Base-by-base conservation (phyloP, 2,113 vertebrate genomes). In the Prionailurus viverrinus region DNA sequence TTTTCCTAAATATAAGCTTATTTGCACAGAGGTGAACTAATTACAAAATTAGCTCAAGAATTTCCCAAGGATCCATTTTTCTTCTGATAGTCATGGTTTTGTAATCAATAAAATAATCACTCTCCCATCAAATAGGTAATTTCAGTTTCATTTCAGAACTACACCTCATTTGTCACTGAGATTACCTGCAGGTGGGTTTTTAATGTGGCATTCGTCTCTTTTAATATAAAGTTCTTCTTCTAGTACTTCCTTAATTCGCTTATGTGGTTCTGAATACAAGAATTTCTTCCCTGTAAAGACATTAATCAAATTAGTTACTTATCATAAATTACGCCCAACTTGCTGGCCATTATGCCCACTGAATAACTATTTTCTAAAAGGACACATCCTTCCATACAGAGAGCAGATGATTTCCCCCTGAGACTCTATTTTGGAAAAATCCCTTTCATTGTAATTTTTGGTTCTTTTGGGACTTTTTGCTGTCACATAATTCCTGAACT, bases 181-280 rank as follows among this genome's bases (percentile, higher is more conserved):
- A 91, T 98, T 98, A 99, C 99, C 99, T 99, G 98, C 71, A 96
- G 98, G 94, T 86, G 98, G 94, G 18, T 97, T 98, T 96, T 97
- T 98, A 94, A 98, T 0, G 25, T 81, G 80, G 76, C 98, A 97
- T 11, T 98, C 98, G 91, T 99, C 98, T 91, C 97, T 97, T 93
- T 48, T 94, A 58, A 99, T 98, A 93, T 85, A 97, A 89, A 98
- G 97, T 48, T 99, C 98, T 92, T 99, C 99, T 95, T 99, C 98
- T 6, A 98, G 97, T 25, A 99, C 98, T 97, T 99, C 98, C 94
- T 98, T 99, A 97, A 99, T 98, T 97, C 98, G 98, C 94, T 96
- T 98, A 85, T 98, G 95, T 51, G 98, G 98, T 29, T 99, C 99
- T 79, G 98, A 99, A 88, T 98, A 98, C 0, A 98, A 91, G 92